Evolutionary conservation across 2,113 vertebrate genomes (phyloP), one percentile per base, ranked within the genome.

Genomic region (Emydocephalus ijimae): DNA sequence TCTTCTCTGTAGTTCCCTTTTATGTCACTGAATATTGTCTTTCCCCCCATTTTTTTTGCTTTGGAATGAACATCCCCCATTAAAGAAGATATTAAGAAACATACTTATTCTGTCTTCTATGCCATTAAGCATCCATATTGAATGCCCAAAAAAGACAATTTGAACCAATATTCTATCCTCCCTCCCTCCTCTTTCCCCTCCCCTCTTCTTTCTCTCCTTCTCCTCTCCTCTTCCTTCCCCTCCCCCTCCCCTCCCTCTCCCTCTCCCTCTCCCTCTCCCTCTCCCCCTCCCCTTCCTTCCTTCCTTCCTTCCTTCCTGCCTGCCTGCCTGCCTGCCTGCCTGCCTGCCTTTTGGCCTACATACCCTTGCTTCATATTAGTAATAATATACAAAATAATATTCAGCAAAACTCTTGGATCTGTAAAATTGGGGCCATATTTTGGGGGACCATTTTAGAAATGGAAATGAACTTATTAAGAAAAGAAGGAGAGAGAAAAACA

Each of bases 231-330:
- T 29, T 14, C 26, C 29, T n/a, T 0, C 12, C 6, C 4, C 1
- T 5, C 12, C 14, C 12, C 1, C 0, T 12, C 12, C 11, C 29
- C 4, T 5, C 1, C 12, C 29, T 1, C 43, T 0, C 12, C 6
- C 4, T 4, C 1, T 4, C 14, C 12, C 6, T 1, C 4, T 5
- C 1, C 12, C 29, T 1, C 43, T 0, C 12, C 6, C 4, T 4
- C 1, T 4, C 14, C 12, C 26, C 1, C 43, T 0, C 12, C 6
- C 4, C 11, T 5, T 4, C 14, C 39, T 39, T 39, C 12, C 1
- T 0, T 12, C 12, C 11, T 39, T 39, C 1, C 39, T 39, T 39
- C 29, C 4, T 5, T 1, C 12, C 26, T 5, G 0, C 61, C 11
- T 4, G 26, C 12, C 29, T 52, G 0, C 29, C 12, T 5, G 4